Conservation (phyloP, 1,140 invertebrate species). For the Metaphire vulgaris region DNA sequence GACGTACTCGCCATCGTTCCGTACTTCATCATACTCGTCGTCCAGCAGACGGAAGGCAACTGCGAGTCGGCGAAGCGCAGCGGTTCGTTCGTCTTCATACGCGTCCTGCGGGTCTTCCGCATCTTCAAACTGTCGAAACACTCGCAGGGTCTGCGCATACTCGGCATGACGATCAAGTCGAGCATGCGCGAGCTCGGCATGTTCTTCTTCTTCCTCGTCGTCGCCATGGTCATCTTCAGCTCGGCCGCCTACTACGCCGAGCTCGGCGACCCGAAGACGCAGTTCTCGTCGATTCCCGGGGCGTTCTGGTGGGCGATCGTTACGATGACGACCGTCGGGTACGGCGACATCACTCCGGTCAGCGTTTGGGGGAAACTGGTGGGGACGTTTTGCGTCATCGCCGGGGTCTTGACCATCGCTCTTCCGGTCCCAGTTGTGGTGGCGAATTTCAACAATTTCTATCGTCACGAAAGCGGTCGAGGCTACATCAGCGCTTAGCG, state of each 20-base stretch:
- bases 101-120: constrained; percentile 46
- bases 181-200: constrained; percentile 31
- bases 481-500: background rate
- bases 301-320: constrained; percentile 96
- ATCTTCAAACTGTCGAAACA: constrained; percentile 48
- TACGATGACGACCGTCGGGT: constrained; percentile 93
- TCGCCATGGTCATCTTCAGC: constrained; percentile 35
- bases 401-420: constrained; percentile 87
- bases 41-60: constrained; percentile 35
- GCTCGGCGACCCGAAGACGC: constrained; percentile 23
- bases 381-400: constrained; percentile 31
- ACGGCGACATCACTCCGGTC: constrained; percentile 57
- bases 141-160: constrained; percentile 35
- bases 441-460: constrained; percentile 99
- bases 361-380: constrained; percentile 32
- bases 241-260: constrained; percentile 35
- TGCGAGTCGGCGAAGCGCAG: constrained; percentile 28
- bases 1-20: constrained; percentile 97
- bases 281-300: constrained; percentile 69
- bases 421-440: constrained; percentile 97
- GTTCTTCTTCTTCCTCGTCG: constrained; percentile 33
- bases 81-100: constrained; percentile 43
- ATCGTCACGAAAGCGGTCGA: constrained; percentile 53
- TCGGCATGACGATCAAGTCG: constrained; percentile 40
- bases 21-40: constrained; percentile 94